Percentiles rank a stretch among this genome's conserved stretches.
phyloP scores from a whole-genome alignment of 2,113 vertebrate species.

The Pristiophorus japonicus region DNA sequence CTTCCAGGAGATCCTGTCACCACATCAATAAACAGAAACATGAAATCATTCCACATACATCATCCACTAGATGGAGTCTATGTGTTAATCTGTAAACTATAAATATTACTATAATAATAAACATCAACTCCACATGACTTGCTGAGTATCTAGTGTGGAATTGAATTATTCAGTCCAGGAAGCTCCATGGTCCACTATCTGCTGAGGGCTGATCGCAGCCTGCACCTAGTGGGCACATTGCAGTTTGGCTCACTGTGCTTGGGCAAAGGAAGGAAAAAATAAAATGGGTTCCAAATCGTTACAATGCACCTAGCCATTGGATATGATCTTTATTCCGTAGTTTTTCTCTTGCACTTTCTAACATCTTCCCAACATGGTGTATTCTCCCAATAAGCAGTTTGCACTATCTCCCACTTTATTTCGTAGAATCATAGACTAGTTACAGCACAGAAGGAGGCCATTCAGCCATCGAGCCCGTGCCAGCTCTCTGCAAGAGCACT shows the following conservation, averaged over 20 bases:
- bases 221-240: neutral
- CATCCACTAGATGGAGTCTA: slow-evolving; percentile 21
- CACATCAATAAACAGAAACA: neutral
- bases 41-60: neutral
- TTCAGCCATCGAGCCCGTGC: too few relatives aligned
- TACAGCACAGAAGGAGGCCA: too few relatives aligned
- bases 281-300: neutral
- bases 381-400: neutral
- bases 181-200: too few relatives aligned
- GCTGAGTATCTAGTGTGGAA: neutral
- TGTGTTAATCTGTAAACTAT: neutral
- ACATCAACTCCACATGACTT: neutral
- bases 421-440: too few relatives aligned
- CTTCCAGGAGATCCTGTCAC: too few relatives aligned
- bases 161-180: neutral
- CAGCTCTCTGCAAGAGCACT: too few relatives aligned
- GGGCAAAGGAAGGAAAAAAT: neutral
- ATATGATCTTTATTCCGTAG: neutral
- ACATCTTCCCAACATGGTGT: neutral
- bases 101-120: neutral
- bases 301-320: neutral
- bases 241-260: neutral
- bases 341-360: neutral
- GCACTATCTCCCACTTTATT: neutral
- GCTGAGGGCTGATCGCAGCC: neutral